A percentile compares a stretch with the other conserved stretches of the same genome.
Conservation (phyloP, 2,113 vertebrate genomes). For the Clinocottus analis region DNA sequence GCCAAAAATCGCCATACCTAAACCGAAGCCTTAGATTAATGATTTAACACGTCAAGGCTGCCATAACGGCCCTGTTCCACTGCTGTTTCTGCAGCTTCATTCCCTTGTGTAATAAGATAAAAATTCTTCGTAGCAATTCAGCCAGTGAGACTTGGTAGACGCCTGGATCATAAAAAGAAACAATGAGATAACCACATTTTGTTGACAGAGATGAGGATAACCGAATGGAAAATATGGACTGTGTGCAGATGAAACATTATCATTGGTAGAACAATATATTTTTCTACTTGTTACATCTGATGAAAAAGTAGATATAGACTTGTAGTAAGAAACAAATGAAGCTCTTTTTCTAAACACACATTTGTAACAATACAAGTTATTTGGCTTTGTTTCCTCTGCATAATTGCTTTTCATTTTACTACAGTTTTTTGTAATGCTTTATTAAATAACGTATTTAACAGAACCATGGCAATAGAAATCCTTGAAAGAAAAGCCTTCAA, state of each 20-base stretch:
- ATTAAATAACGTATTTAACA: background rate
- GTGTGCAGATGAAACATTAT: constrained; percentile 12
- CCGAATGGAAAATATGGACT: too few species aligned
- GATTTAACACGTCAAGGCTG: constrained; percentile 46
- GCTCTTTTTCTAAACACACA: background rate
- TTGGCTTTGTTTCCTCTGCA: background rate
- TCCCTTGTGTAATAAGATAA: constrained; percentile 53
- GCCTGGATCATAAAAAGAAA: constrained; percentile 48
- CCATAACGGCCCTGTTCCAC: constrained; percentile 17
- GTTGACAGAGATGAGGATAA: constrained; percentile 43
- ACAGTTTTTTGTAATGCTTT: background rate
- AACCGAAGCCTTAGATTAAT: constrained; percentile 37
- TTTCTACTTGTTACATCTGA: constrained; percentile 15
- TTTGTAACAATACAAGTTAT: background rate
- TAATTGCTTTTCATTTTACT: background rate
- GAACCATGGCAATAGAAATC: background rate
- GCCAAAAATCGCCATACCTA: constrained; percentile 35
- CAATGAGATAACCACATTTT: constrained; percentile 41
- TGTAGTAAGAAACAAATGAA: background rate
- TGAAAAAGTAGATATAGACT: constrained; percentile 3
- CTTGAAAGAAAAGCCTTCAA: background rate
- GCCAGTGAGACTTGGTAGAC: constrained; percentile 17
- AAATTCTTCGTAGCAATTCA: constrained; percentile 37
- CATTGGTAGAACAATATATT: constrained; percentile 8
- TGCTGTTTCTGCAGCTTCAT: constrained; percentile 12